Conservation (phyloP, 2,888 invertebrate species). For the Cremastinae sp. region DNA sequence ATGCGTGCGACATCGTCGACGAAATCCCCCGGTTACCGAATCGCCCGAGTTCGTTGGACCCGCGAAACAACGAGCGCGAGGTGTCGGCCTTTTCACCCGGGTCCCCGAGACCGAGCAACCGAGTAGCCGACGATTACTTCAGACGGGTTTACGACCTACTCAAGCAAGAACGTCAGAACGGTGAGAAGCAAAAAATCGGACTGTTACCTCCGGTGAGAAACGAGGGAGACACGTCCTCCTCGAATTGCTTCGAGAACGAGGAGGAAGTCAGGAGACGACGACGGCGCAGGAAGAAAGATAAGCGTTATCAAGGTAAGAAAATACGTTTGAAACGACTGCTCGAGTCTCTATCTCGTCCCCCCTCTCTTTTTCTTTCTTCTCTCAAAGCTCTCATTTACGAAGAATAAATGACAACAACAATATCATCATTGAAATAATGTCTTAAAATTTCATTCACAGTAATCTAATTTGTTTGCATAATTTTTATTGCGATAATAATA, state of each 20-base stretch:
- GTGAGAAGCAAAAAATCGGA: constrained; percentile 60
- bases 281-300: constrained; percentile 66
- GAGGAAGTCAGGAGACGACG: constrained; percentile 67
- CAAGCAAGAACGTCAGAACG: constrained; percentile 70
- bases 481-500: too few relatives aligned
- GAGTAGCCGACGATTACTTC: constrained; percentile 75
- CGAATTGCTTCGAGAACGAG: constrained; percentile 67
- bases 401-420: too few relatives aligned
- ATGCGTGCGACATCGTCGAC: constrained; percentile 39
- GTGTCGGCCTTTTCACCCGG: background rate
- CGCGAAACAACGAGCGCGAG: constrained; percentile 18
- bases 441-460: too few relatives aligned
- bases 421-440: too few relatives aligned
- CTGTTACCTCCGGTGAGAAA: constrained; percentile 52
- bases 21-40: constrained; percentile 13
- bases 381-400: too few relatives aligned
- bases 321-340: background rate
- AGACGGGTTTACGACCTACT: constrained; percentile 76
- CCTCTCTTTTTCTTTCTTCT: background rate
- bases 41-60: constrained; percentile 20
- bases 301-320: constrained; percentile 60
- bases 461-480: too few relatives aligned
- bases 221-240: constrained; percentile 71
- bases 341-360: background rate
- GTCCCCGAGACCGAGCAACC: constrained; percentile 67